Conservation (phyloP, 2,113 vertebrate species). For the Sclerurus mexicanus region DNA sequence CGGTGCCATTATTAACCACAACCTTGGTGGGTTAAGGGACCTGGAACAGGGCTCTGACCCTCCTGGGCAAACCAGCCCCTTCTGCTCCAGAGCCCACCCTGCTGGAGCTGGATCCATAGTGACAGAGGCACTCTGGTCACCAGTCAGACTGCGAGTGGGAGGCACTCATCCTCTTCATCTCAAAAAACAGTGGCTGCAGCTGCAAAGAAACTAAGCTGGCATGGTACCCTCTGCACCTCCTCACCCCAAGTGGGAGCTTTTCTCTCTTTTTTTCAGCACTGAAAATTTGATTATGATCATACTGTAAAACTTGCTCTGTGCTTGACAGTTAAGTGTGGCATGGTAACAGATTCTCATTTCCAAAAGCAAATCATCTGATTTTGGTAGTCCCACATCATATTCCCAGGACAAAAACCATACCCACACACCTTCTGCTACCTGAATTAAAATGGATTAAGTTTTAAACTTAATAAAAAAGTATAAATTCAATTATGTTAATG, state of each 20-base stretch:
- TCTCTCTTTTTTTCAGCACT: background rate
- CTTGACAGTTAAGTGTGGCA: background rate
- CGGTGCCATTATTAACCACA: background rate
- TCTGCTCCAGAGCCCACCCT: background rate
- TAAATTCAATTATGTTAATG: background rate
- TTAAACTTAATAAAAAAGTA: background rate
- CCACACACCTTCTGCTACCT: background rate
- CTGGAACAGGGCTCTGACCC: background rate
- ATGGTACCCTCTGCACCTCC: accelerated
- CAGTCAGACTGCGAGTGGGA: background rate
- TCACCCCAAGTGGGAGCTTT: background rate
- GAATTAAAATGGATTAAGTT: background rate
- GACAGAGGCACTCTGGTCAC: background rate
- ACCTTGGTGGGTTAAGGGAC: background rate
- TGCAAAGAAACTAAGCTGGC: background rate
- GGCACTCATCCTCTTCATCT: background rate
- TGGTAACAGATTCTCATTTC: background rate
- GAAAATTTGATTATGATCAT: background rate
- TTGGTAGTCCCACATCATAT: background rate
- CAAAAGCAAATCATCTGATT: background rate
- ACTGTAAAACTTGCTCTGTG: background rate
- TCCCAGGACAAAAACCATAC: background rate
- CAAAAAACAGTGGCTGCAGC: background rate
- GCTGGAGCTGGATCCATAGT: accelerated
- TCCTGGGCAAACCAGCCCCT: background rate